Evolutionary conservation across 1,140 invertebrate genomes (phyloP).

Genomic region (Sinella curviseta): DNA sequence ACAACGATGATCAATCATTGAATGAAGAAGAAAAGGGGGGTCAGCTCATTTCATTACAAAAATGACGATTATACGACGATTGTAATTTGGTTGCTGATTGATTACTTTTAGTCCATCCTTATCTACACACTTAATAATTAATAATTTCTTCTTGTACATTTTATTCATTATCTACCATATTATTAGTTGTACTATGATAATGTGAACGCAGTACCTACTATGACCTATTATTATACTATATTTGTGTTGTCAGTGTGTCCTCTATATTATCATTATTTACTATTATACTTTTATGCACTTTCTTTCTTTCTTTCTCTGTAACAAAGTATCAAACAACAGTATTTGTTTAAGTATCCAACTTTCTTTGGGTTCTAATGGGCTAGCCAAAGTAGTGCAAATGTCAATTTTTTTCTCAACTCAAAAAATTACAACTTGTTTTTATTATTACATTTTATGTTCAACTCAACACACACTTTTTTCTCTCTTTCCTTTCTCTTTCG

Average conservation of each 20-base stretch:
- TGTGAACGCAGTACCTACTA: not conserved
- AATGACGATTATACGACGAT: too few relatives aligned
- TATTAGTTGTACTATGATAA: too few relatives aligned
- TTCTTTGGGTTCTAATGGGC: constrained; percentile 19
- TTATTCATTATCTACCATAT: not conserved
- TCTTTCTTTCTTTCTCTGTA: not conserved
- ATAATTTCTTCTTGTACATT: constrained; percentile 3
- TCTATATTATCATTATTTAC: too few relatives aligned
- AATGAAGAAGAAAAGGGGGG: constrained; percentile 16
- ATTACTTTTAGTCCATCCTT: too few relatives aligned
- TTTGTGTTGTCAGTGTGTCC: constrained; percentile 24
- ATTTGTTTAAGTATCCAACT: not conserved
- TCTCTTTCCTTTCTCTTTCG: not conserved
- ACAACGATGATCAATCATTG: not conserved
- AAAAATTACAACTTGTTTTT: too few relatives aligned
- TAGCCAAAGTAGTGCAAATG: not conserved
- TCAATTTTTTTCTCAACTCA: not conserved
- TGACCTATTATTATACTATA: not conserved
- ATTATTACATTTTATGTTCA: too few relatives aligned
- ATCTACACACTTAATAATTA: too few relatives aligned
- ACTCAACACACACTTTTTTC: too few relatives aligned
- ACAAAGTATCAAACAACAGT: not conserved
- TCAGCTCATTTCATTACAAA: not conserved
- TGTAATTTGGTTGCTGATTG: too few relatives aligned
- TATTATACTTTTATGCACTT: not conserved